Conservation (phyloP, 2,797 vertebrate species). For the Semotilus atromaculatus region DNA sequence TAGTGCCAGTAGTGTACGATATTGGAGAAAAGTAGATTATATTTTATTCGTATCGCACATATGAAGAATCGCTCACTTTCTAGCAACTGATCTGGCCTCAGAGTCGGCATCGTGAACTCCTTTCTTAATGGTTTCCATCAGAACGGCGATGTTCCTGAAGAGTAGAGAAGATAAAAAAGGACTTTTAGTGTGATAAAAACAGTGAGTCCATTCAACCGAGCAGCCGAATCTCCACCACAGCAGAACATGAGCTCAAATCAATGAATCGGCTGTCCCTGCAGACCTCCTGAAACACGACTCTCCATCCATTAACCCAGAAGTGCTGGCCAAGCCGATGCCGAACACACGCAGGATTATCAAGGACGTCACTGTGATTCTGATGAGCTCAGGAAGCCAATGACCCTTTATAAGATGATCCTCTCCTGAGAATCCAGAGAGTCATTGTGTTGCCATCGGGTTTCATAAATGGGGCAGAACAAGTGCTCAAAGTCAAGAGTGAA, state of each 20-base stretch:
- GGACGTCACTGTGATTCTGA: neutral
- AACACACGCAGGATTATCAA: neutral
- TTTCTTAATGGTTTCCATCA: constrained; percentile 95
- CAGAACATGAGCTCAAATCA: constrained; percentile 48
- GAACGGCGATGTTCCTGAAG: constrained; percentile 84
- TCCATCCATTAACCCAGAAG: constrained; percentile 39
- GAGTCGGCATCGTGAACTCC: constrained; percentile 95
- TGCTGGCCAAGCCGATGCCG: constrained; percentile 35
- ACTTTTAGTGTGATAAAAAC: neutral
- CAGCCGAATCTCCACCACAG: neutral
- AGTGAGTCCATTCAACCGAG: neutral
- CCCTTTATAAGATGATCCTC: constrained; percentile 13
- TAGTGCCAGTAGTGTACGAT: neutral
- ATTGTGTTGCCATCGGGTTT: neutral
- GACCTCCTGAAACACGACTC: neutral
- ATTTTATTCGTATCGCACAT: neutral
- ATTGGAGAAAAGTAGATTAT: too few species aligned
- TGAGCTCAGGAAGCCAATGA: neutral
- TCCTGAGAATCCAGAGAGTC: neutral
- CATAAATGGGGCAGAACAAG: neutral
- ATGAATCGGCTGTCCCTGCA: constrained; percentile 10
- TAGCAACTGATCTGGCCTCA: constrained; percentile 92
- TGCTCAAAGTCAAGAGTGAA: neutral
- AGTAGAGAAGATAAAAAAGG: constrained; percentile 45
- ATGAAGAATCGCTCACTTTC: constrained; percentile 82